phyloP scores from a whole-genome alignment of 2,797 vertebrate species.

The Morus bassanus region DNA sequence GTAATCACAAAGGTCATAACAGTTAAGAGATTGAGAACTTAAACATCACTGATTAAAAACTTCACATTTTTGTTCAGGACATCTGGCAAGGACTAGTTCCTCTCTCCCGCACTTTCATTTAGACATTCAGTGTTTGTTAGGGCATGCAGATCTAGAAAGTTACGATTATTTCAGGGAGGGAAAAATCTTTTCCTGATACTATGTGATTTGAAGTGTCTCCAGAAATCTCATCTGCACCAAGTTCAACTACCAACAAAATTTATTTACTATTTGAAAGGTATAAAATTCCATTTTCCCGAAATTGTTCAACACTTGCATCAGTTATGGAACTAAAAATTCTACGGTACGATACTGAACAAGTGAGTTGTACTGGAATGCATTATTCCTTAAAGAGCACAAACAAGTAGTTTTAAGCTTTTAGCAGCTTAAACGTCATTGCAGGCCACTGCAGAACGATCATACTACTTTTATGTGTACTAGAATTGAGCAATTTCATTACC shows the following conservation, averaged over 20 bases:
- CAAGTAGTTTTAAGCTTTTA: neutral
- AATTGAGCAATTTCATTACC: conserved; percentile 66
- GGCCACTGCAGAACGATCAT: neutral
- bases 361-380: neutral
- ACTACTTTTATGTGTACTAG: neutral
- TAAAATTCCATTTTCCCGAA: neutral
- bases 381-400: neutral
- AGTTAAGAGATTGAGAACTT: neutral
- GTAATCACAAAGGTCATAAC: neutral
- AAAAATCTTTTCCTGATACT: neutral
- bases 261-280: neutral
- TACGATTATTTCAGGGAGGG: neutral
- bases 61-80: neutral
- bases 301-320: neutral
- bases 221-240: neutral
- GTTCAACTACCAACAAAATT: neutral
- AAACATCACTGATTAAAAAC: neutral
- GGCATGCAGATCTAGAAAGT: neutral
- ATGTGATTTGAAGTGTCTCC: neutral
- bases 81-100: neutral
- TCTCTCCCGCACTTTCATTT: neutral
- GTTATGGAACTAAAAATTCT: neutral
- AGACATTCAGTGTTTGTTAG: neutral
- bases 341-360: neutral
- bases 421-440: neutral